Base-by-base conservation (phyloP, 2,888 invertebrate species). In the Orthonevra nobilis region DNA sequence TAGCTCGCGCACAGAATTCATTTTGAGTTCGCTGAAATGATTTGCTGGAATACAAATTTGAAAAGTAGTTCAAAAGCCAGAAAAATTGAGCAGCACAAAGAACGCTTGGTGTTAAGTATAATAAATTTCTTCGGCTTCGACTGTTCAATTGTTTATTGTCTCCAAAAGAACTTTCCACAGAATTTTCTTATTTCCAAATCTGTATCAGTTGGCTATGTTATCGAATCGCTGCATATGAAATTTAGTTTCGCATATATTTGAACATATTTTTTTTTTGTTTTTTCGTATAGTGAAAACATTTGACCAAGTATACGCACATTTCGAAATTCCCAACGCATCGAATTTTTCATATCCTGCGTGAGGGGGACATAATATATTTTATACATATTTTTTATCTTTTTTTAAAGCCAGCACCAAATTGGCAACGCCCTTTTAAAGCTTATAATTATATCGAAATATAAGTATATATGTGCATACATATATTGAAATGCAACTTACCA, bases 371-470 rank as follows among this genome's bases (percentile, higher is more conserved):
- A 61, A 54, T 9, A 42, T 20, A 28, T 28, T 50, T 56, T 32
- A 50, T 12, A 52, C 46, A 34, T 40, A 12, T 56, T 50, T 56
- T n/a, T n/a, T n/a, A n/a, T n/a, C n/a, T 48, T 46, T 54, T 61
- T 36, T 75, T 64, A 60, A 79, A 66, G 54, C 32, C 54, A 74
- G 17, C 54, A 44, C 32, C 44, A n/a, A 79, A 79, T 79, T 73
- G 79, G 79, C 66, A 79, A 79, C 79, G 79, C 79, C 79, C 79
- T 79, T 79, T 79, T 79, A 79, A 79, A 79, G 79, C 73, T 79
- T 61, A 72, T 73, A 58, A 68, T 66, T 68, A 68, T 66, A 79
- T 79, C 56, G 79, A 79, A 79, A n/a, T n/a, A n/a, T 66, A 79
- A 61, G 48, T 48, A 72, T 38, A 52, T 23, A 23, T 36, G n/a